These are phyloP conservation scores for Tapirus terrestris DNA, from an alignment of 2,113 vertebrate species.

Conservation along the genomic window DNA sequence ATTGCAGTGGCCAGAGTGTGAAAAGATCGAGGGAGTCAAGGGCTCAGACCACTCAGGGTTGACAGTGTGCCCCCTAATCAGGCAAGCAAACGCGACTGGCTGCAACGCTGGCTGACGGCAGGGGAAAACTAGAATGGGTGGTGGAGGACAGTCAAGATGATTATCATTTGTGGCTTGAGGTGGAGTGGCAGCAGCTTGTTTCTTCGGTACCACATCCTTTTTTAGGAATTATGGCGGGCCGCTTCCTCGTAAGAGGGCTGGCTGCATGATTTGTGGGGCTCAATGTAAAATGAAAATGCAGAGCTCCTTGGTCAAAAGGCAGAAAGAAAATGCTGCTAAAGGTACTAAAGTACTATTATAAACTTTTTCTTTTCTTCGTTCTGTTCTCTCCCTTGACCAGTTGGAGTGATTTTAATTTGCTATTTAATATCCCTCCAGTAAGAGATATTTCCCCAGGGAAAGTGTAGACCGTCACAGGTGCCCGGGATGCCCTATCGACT, in stretches of 20 bases:
- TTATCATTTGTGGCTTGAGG: background rate
- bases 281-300: background rate
- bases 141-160: background rate
- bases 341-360: background rate
- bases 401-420: background rate
- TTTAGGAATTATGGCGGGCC: background rate
- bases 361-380: background rate
- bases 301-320: background rate
- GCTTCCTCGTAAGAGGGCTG: background rate
- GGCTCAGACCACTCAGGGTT: background rate
- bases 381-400: background rate
- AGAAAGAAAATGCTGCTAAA: background rate
- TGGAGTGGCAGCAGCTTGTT: background rate
- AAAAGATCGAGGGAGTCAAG: background rate
- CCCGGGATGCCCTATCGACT: background rate
- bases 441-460: background rate
- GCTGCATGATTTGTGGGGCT: background rate
- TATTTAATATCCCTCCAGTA: background rate
- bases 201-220: background rate
- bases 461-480: background rate
- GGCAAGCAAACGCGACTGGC: background rate
- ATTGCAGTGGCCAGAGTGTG: background rate
- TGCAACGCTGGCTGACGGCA: background rate
- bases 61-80: background rate
- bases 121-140: background rate